Base-by-base conservation (phyloP, 2,888 invertebrate species). In the Phengaris alcon region DNA sequence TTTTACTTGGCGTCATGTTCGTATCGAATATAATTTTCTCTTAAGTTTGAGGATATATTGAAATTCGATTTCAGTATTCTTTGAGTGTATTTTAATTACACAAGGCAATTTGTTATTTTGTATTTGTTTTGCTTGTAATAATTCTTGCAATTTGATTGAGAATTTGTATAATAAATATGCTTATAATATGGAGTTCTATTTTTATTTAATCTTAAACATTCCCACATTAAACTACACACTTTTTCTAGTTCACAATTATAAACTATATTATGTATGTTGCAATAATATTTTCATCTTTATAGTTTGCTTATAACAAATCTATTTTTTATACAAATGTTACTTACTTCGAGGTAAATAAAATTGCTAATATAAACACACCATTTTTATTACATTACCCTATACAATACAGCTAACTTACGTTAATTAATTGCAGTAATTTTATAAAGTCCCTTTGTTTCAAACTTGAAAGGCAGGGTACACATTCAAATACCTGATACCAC, bases 91-190 rank as follows among this genome's bases (percentile, higher is more conserved):
- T 70, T 64, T 44, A 6, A 64, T 12, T 64, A 64, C 35, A 35
- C 7, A 59, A 59, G 15, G 59, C 48, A 48, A 48, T 69, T n/a
- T 48, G 70, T 54, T 54, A 0, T 52, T 72, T 72, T 22, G 70
- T 70, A 22, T 70, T 22, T 54, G 8, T 13, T 72, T 72, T 72
- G 51, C 72, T 54, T 6, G 12, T 64, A 72, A 35, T 35, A 35
- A 8, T 54, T 52, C 8, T 52, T 72, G 72, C 54, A 52, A 54
- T 52, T 72, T 54, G 54, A 72, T 72, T 52, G 22, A 72, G 48
- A 72, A 72, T 72, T 72, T 72, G 22, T 72, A 54, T 52, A 72
- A 72, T 72, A 72, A 72, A 72, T 54, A 35, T 72, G 72, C 72
- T 72, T 72, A 44, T 15, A 72, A 54, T 72, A 72, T 72, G 72